Conservation (phyloP, 2,888 invertebrate species). For the Trachelus stipa region DNA sequence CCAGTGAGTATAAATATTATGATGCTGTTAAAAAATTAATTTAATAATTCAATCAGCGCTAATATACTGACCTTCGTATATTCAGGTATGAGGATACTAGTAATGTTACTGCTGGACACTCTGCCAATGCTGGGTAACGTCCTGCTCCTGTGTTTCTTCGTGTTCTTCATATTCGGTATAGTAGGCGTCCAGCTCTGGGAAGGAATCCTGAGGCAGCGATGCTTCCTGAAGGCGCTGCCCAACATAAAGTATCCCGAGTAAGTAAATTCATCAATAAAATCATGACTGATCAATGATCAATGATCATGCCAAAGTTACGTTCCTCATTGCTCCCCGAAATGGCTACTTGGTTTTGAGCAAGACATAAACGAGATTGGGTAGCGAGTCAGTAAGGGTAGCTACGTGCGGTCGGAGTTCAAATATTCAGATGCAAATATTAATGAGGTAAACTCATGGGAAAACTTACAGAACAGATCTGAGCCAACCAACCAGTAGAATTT, state of each 20-base stretch:
- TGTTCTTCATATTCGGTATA: conserved; percentile 99
- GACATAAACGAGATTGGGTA: background rate
- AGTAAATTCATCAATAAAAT: conserved; percentile 65
- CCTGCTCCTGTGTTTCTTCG: conserved; percentile 97
- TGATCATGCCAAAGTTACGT: background rate
- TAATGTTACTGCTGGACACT: conserved; percentile 98
- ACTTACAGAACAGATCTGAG: background rate
- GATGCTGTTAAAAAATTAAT: too few relatives aligned
- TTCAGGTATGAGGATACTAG: conserved; percentile 97
- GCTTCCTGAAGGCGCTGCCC: conserved; percentile 82
- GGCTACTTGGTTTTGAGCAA: background rate
- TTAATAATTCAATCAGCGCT: background rate
- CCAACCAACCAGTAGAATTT: background rate
- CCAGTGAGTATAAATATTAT: conserved; percentile 80
- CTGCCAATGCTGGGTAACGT: conserved; percentile 99
- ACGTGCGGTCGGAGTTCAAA: background rate
- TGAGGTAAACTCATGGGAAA: background rate
- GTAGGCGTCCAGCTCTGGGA: conserved; percentile 99
- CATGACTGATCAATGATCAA: background rate
- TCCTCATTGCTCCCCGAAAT: background rate
- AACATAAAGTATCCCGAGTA: conserved; percentile 81
- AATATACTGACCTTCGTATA: background rate
- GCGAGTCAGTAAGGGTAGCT: background rate
- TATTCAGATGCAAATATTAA: background rate
- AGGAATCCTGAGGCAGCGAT: conserved; percentile 94